Percentiles rank a stretch among this genome's conserved stretches.
phyloP scores from a whole-genome alignment of 1,140 invertebrate genomes.

The Macrostomum lignano region DNA sequence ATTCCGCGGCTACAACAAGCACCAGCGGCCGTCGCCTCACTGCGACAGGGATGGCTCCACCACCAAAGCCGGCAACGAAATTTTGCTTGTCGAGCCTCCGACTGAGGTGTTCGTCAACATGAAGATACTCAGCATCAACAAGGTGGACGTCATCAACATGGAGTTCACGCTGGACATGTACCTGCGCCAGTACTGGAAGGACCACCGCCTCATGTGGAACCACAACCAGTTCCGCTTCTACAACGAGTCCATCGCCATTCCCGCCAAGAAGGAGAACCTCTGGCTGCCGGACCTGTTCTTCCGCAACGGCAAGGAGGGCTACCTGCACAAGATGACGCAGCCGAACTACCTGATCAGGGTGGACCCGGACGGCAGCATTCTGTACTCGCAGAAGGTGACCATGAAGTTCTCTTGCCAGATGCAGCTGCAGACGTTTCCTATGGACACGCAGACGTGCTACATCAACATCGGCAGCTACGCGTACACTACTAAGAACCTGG shows the following conservation, averaged over 20 bases:
- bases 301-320: conserved; percentile 36
- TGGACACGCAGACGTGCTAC: conserved; percentile 9
- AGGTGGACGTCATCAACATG: neutral
- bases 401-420: conserved; percentile 8
- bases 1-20: no score
- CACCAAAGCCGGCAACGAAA: no score
- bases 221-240: conserved; percentile 40
- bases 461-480: conserved; percentile 8
- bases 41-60: no score
- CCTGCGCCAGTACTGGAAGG: conserved; percentile 6
- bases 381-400: conserved; percentile 25
- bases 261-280: conserved; percentile 20
- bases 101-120: conserved; percentile 4
- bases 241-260: neutral
- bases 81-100: neutral
- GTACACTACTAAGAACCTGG: conserved; percentile 6
- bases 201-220: conserved; percentile 5
- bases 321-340: conserved; percentile 23
- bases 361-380: conserved; percentile 34
- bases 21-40: no score
- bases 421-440: conserved; percentile 8
- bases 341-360: conserved; percentile 39
- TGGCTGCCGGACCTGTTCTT: conserved; percentile 40
- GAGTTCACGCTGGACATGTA: conserved; percentile 6
- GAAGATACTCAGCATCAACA: conserved; percentile 2